Conservation (phyloP, 2,113 vertebrate species). For the Orthonyx spaldingii region DNA sequence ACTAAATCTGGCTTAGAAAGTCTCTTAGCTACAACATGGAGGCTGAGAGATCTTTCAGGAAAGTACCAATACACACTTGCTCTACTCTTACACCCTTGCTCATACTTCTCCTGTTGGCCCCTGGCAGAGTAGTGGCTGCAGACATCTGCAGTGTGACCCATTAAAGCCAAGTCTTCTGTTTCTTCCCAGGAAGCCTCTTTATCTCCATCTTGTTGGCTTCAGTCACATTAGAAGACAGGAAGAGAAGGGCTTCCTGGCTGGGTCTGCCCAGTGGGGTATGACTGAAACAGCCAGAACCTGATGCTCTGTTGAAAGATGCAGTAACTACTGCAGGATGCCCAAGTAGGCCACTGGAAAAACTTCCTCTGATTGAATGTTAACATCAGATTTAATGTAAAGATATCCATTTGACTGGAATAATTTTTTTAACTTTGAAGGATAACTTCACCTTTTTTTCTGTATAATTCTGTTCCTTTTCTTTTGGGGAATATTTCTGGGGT, state of each 20-base stretch:
- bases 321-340: neutral
- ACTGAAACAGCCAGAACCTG: slow-evolving; percentile 2
- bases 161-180: slow-evolving; percentile 4
- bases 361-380: neutral
- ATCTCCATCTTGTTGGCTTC: slow-evolving; percentile 37
- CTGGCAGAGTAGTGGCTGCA: neutral
- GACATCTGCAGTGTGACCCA: neutral
- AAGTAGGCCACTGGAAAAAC: neutral
- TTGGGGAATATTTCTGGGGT: neutral
- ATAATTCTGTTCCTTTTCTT: neutral
- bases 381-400: neutral
- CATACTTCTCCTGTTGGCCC: neutral
- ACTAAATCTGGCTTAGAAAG: neutral
- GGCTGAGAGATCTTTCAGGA: neutral
- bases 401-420: neutral
- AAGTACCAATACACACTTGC: neutral
- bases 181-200: slow-evolving; percentile 31
- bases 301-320: neutral
- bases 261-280: neutral
- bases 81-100: neutral
- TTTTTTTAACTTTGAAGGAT: neutral
- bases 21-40: neutral
- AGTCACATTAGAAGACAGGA: neutral
- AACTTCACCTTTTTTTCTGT: neutral
- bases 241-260: neutral